These are phyloP conservation scores for Sebastolobus altivelis DNA, from an alignment of 2,797 vertebrate genomes.

Conservation along the genomic window DNA sequence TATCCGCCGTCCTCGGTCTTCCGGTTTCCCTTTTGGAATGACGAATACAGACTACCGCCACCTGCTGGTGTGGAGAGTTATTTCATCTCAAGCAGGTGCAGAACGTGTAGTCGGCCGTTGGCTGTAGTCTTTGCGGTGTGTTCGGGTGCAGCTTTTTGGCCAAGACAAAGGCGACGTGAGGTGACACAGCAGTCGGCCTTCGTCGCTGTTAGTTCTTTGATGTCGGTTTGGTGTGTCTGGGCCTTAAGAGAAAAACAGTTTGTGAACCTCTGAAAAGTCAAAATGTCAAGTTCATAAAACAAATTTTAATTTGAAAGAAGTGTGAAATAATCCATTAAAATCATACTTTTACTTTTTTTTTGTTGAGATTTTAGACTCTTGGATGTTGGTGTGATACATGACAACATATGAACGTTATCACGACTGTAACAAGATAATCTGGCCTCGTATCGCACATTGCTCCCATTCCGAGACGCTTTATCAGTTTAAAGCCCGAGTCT, in stretches of 20 bases:
- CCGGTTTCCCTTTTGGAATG: no score
- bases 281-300: slow-evolving; percentile 23
- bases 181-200: rapidly evolving
- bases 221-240: no score
- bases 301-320: not conserved
- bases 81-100: no score
- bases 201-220: no score
- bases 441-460: slow-evolving; percentile 41
- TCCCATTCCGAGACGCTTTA: slow-evolving; percentile 65
- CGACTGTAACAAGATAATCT: slow-evolving; percentile 62
- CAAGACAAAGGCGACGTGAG: no score
- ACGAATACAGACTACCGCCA: rapidly evolving
- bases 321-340: not conserved
- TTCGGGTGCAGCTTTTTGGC: no score
- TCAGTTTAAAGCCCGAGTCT: slow-evolving; percentile 57
- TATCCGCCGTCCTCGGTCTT: no score
- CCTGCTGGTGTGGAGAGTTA: no score
- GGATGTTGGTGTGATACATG: slow-evolving; percentile 17
- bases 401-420: slow-evolving; percentile 55
- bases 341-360: not conserved
- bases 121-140: no score
- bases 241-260: not conserved
- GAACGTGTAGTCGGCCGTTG: no score
- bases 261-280: not conserved
- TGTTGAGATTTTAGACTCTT: not conserved